Conservation (phyloP, 2,888 invertebrate genomes). For the Rhynchonema sp. region DNA sequence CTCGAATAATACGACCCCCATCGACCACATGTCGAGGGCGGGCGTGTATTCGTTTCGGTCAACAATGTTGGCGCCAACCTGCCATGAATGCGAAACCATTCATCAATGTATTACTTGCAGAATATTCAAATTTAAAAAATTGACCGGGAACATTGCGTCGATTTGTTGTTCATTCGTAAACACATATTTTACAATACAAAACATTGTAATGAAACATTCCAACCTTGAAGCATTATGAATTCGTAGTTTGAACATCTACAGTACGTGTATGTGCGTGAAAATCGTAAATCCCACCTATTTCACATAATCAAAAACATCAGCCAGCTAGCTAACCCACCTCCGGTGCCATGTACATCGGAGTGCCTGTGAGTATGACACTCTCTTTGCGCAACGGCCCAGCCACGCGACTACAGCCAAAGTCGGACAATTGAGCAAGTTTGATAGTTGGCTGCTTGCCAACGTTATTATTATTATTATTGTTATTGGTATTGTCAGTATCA, state of each 20-base stretch:
- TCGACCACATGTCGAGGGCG: conserved; percentile 4
- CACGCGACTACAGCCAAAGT: background rate
- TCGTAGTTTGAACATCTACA: too few relatives aligned
- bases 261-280: too few relatives aligned
- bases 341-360: conserved; percentile 6
- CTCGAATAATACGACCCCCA: conserved; percentile 5
- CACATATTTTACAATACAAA: too few relatives aligned
- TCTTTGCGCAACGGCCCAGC: background rate
- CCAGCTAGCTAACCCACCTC: conserved; percentile 2
- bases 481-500: background rate
- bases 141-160: too few relatives aligned
- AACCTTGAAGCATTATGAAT: too few relatives aligned
- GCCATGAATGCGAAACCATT: too few relatives aligned
- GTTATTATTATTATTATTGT: background rate
- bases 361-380: conserved; percentile 1
- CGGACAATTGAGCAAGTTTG: background rate
- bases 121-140: too few relatives aligned
- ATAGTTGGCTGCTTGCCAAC: background rate
- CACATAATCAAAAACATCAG: too few relatives aligned
- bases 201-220: too few relatives aligned
- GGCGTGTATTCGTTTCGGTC: background rate
- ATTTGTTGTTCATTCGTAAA: too few relatives aligned
- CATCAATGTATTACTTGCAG: too few relatives aligned
- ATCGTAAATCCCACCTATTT: too few relatives aligned
- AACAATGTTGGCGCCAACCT: conserved; percentile 5